Base-by-base conservation (phyloP, 2,797 vertebrate genomes). In the Tenualosa ilisha region DNA sequence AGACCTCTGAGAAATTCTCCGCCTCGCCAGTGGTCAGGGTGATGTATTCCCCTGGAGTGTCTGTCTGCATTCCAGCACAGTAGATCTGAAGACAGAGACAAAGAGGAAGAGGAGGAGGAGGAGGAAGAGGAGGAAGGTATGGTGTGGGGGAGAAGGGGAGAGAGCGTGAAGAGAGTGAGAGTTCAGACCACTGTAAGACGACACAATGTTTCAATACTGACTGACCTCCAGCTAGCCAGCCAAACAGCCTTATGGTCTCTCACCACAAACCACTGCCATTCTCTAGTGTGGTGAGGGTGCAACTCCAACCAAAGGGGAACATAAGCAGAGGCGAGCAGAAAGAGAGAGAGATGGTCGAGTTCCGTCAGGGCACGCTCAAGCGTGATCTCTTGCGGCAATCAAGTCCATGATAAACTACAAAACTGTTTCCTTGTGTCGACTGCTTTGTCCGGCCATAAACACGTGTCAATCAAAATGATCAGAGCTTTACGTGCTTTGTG, bases 1-100 rank as follows among this genome's bases (percentile, higher is more conserved):
- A 99, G 72, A 99, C 97, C 93, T 99, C 98, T 0, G 98, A 99
- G 91, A 97, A 99, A 92, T 99, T 99, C 92, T 99, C 97, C 17
- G 92, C 94, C 87, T 98, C 97, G 0, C 97, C 96, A 0, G 93
- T 95, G 9, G 93, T 92, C 91, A 99, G 95, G 17, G 97, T 97
- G 91, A 99, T 91, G 3, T 97, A 99, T 89, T 99, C 98, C 91
- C 95, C 96, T 2, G 98, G 98, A 90, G 88, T 94, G 85, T 96
- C 96, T 1, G 97, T 97, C 91, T 96, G 96, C 98, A 99, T 98
- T 86, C 96, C 97, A 82, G 96, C 96, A 90, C 98, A 99, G 93
- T 96, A 98, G 84, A 99, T 93, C 98, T 99, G 92, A 90, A 91
- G 89, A 86, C 63, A 54, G 59, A 61, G 53, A 82, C 37, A 65